These are phyloP conservation scores for Agrilus biguttatus DNA, from an alignment of 2,888 invertebrate species.

Conservation along the genomic window DNA sequence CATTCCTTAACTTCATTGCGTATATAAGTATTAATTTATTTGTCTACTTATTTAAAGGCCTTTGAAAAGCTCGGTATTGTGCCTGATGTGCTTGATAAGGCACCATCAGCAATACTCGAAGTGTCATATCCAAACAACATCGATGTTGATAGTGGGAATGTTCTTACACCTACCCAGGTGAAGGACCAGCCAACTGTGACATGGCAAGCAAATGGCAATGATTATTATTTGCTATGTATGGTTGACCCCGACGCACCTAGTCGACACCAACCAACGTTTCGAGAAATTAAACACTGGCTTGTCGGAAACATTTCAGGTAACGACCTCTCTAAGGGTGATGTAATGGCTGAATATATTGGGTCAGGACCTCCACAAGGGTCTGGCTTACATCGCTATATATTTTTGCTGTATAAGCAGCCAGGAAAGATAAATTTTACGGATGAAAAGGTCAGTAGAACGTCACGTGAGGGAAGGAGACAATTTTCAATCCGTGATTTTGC, in stretches of 20 bases:
- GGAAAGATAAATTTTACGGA: constrained; percentile 18
- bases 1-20: no score
- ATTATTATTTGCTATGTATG: constrained; percentile 31
- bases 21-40: no score
- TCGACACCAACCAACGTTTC: constrained; percentile 47
- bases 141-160: constrained; percentile 13
- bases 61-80: constrained; percentile 9
- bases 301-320: constrained; percentile 56
- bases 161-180: constrained; percentile 16
- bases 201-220: constrained; percentile 13
- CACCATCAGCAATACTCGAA: constrained; percentile 5
- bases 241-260: constrained; percentile 66
- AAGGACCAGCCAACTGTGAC: constrained; percentile 18
- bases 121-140: constrained; percentile 7
- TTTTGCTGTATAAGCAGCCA: constrained; percentile 34
- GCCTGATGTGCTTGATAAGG: constrained; percentile 10
- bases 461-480: constrained; percentile 10
- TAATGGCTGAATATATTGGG: constrained; percentile 49
- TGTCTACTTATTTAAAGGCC: no score
- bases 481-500: constrained; percentile 11
- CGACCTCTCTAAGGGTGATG: constrained; percentile 44
- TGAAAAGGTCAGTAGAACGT: constrained; percentile 14
- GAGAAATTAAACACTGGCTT: constrained; percentile 69
- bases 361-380: constrained; percentile 58
- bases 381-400: constrained; percentile 57